These are phyloP conservation scores for Mustela lutreola DNA, from an alignment of 2,113 vertebrate genomes.

Conservation along the genomic window DNA sequence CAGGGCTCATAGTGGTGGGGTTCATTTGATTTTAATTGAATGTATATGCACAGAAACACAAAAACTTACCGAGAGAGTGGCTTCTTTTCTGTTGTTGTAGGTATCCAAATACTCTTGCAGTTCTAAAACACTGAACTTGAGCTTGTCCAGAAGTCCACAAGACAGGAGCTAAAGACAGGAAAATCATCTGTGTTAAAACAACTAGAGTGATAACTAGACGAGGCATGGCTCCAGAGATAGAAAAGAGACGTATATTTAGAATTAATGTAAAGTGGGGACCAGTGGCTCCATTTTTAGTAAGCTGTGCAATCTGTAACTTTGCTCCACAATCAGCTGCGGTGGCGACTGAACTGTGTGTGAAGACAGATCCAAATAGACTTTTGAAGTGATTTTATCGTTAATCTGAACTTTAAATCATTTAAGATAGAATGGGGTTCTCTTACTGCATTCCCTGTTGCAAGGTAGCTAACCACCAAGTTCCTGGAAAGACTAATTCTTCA, in stretches of 20 bases:
- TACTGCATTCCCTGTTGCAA: background rate
- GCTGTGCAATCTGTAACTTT: background rate
- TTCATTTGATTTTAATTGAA: background rate
- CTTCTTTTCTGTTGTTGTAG: conserved; percentile 96
- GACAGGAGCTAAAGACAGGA: conserved; percentile 93
- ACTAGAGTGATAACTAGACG: background rate
- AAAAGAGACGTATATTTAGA: background rate
- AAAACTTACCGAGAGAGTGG: conserved; percentile 93
- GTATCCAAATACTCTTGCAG: conserved; percentile 99
- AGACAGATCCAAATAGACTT: background rate
- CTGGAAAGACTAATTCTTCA: background rate
- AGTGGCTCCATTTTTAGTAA: background rate
- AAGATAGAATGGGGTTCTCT: conserved; percentile 21
- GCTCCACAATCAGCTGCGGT: background rate
- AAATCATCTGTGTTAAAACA: conserved; percentile 46
- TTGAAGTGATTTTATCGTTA: conserved; percentile 37
- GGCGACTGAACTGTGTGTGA: background rate
- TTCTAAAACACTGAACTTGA: conserved; percentile 99
- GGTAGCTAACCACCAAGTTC: background rate
- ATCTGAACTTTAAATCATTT: conserved; percentile 24
- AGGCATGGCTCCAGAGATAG: background rate
- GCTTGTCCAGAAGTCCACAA: conserved; percentile 97
- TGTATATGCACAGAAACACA: background rate
- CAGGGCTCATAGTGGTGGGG: background rate
- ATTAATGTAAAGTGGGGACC: background rate